Evolutionary conservation across 2,888 invertebrate species (phyloP).

Genomic region (Ichneumoninae sp.): DNA sequence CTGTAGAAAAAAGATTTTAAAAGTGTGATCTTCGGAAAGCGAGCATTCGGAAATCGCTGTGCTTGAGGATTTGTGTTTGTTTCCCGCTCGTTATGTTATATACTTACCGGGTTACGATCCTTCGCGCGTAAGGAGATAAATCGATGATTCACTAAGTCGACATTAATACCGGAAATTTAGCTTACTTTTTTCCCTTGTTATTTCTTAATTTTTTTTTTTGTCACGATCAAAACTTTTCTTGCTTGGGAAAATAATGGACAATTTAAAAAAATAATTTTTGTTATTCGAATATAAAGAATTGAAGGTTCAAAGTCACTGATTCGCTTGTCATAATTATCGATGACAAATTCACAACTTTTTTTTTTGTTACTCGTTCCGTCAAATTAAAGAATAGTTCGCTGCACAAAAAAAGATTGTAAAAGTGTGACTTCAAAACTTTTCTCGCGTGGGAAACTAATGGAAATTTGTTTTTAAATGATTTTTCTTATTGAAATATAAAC

Average conservation of each 20-base stretch:
- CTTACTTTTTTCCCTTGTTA: neutral
- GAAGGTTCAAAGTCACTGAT: too few relatives aligned
- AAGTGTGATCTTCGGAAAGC: neutral
- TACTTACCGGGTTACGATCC: conserved; percentile 16
- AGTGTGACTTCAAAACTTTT: neutral
- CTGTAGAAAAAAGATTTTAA: too few relatives aligned
- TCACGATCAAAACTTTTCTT: neutral
- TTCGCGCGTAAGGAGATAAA: conserved; percentile 17
- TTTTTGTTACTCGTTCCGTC: neutral
- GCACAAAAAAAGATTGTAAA: too few relatives aligned
- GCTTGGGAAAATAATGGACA: too few relatives aligned
- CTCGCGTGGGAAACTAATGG: too few relatives aligned
- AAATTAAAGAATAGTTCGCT: neutral
- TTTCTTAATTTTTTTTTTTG: neutral
- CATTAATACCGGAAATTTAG: neutral
- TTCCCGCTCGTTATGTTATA: conserved; percentile 56
- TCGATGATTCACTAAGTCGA: conserved; percentile 20
- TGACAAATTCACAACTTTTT: neutral
- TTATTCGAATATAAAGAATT: too few relatives aligned
- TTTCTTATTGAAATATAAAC: too few relatives aligned
- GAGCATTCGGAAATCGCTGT: conserved; percentile 65
- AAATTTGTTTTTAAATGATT: too few relatives aligned
- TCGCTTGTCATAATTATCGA: too few relatives aligned
- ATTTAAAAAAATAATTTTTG: too few relatives aligned
- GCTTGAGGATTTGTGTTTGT: conserved; percentile 61